These are phyloP conservation scores for Cyclophora albipunctata DNA, from an alignment of 2,888 invertebrate genomes.

Conservation along the genomic window DNA sequence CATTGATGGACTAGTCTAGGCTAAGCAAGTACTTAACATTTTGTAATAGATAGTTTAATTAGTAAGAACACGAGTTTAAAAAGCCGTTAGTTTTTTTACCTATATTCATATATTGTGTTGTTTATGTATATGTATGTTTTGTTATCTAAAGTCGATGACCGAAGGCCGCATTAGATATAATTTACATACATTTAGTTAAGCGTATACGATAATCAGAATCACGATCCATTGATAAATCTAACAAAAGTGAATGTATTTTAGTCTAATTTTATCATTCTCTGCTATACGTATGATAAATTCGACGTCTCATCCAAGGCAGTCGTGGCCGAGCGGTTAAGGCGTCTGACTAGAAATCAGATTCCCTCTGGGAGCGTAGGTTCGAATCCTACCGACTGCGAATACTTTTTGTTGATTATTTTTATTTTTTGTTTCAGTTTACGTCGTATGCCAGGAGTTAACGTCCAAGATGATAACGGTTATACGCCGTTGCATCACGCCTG, in stretches of 20 bases:
- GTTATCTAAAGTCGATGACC: too few relatives aligned
- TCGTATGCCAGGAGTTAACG: constrained; percentile 92
- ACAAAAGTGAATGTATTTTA: constrained; percentile 2
- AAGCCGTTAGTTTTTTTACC: too few relatives aligned
- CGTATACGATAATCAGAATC: too few relatives aligned
- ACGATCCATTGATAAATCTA: too few relatives aligned
- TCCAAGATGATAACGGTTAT: constrained; percentile 94
- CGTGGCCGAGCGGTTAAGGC: constrained; percentile 93
- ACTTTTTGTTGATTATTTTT: constrained; percentile 22
- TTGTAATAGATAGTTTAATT: too few relatives aligned
- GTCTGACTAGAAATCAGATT: constrained; percentile 93
- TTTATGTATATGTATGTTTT: too few relatives aligned
- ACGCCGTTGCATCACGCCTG: constrained; percentile 96
- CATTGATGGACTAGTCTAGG: too few relatives aligned
- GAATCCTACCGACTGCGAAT: constrained; percentile 89
- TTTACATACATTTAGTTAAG: too few relatives aligned
- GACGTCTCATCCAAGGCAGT: constrained; percentile 60
- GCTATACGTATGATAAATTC: constrained; percentile 24
- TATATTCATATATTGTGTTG: too few relatives aligned
- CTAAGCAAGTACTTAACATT: too few relatives aligned
- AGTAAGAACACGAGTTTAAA: too few relatives aligned
- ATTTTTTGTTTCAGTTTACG: constrained; percentile 81
- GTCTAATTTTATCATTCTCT: neutral
- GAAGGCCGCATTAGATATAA: too few relatives aligned
- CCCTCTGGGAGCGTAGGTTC: constrained; percentile 94